Evolutionary conservation across 2,888 invertebrate genomes (phyloP), one percentile per base, ranked within the genome.

Genomic region (Sthenelais limicola): DNA sequence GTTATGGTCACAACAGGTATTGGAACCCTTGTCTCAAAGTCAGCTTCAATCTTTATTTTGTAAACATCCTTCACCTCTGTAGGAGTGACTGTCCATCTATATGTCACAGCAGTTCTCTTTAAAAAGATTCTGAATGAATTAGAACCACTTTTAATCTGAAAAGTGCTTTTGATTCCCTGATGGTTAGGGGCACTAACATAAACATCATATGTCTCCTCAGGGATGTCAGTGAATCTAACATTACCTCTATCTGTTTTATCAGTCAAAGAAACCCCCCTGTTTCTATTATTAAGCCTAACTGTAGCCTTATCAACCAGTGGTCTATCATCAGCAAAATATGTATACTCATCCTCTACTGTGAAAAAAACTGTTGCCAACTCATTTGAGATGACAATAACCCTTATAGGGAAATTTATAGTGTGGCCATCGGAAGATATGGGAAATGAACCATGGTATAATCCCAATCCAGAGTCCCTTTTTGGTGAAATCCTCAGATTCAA

Each of bases 1-100:
- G 77, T 75, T 28, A 81, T 74, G 3, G 79, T 79, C 4, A 81
- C 82, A 4, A 82, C 82, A 15, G 82, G 82, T 77, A 81, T 80
- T 4, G 81, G 81, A 15, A 82, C 81, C 75, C 72, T 74, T 12
- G 81, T 79, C 67, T 79, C 79, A 75, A 82, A 82, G 3, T 80
- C 80, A 7, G 80, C 77, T 38, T 80, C 79, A n/a, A 82, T 69
- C 26, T 71, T 76, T 32, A 82, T 79, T n/a, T 76, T 71, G 35
- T 82, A 82, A 49, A 71, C 67, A 70, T 82, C 82, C 71, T 81
- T 67, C 28, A 80, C 75, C 18, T 76, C 73, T n/a, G 78, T 79
- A 9, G 79, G 79, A 15, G 72, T 78, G 12, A 81, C 82, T 15
- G 76, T 75, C 79, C 80, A 82, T 1, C 77, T 75, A 48, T 78